Base-by-base conservation (phyloP, 2,888 invertebrate species). In the Patella caerulea region DNA sequence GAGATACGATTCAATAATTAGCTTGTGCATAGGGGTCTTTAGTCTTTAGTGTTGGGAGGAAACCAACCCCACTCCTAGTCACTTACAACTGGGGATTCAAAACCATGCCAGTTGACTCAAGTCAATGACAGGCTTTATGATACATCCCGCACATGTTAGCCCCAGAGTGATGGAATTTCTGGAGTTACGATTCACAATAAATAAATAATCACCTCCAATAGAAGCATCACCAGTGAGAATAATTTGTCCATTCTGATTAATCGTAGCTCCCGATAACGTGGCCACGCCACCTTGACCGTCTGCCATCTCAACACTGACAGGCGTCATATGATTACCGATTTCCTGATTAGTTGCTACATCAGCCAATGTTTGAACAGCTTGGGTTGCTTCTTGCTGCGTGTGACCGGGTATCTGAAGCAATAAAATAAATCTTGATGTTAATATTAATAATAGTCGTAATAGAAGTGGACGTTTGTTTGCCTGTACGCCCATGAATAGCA, bases 201-300 rank as follows among this genome's bases (percentile, higher is more conserved):
- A 45, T 45, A 7, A 45, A 9, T 45, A 75, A 79, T 74, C 78
- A 83, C 87, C 86, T 54, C 87, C 87, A 69, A 88, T 82, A 55
- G 85, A 82, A 11, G 85, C 85, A 78, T 98, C 98, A 79, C 97
- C 96, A 76, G 98, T 97, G 88, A 98, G 94, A 88, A 98, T 97
- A 90, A 98, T 95, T 93, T 98, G 98, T 12, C 98, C 98, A 92
- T 97, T 97, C 91, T 96, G 96, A 90, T 95, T 96, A 86, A 88
- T 79, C 12, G 96, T 95, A 82, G 97, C 97, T 92, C 97, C 97
- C n/a, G 96, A 95, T 55, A 96, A 95, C 24, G 95, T 95, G n/a
- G 90, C 88, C 65, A 91, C 88, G 0, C 89, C 85, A 59, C 89
- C 86, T 5, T 86, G 84, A 2, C 80, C 82, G 53, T 88, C 87